Conservation (phyloP, 2,113 vertebrate genomes). For the Thalassoma bifasciatum region DNA sequence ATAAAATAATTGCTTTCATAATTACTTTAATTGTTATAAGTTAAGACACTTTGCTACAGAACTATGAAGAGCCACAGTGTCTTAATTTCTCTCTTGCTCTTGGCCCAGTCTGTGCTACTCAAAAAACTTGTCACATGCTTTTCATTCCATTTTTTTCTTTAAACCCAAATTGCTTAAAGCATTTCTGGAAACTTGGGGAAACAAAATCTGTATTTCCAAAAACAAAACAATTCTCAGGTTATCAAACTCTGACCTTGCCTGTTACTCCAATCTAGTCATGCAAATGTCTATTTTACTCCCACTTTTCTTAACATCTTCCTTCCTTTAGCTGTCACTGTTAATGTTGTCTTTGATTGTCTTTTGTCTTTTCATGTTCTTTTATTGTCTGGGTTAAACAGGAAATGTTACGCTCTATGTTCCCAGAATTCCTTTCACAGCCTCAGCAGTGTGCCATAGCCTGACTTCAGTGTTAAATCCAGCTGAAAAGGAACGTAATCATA, state of each 20-base stretch:
- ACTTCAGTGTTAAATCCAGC: conserved; percentile 71
- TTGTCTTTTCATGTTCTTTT: conserved; percentile 48
- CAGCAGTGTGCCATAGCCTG: conserved; percentile 44
- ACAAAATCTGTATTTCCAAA: background rate
- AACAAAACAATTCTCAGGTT: background rate
- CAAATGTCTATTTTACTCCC: conserved; percentile 16
- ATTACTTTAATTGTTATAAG: too few species aligned
- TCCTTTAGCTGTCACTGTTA: conserved; percentile 20
- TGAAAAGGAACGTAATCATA: conserved; percentile 74
- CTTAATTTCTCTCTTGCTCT: background rate
- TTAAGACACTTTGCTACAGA: background rate
- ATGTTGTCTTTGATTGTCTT: conserved; percentile 45
- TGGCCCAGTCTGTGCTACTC: background rate
- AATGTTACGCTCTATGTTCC: conserved; percentile 49
- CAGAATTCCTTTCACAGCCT: conserved; percentile 59
- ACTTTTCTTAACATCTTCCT: conserved; percentile 16
- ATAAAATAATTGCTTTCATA: too few species aligned
- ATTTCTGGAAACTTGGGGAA: conserved; percentile 20
- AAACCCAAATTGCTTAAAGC: background rate
- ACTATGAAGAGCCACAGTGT: background rate
- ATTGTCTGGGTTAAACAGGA: conserved; percentile 53
- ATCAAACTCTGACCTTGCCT: background rate
- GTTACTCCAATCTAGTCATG: conserved; percentile 22
- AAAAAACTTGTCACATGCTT: conserved; percentile 8
- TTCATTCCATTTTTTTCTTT: background rate